Conservation (phyloP, 1,140 invertebrate species). For the Batillaria attramentaria region DNA sequence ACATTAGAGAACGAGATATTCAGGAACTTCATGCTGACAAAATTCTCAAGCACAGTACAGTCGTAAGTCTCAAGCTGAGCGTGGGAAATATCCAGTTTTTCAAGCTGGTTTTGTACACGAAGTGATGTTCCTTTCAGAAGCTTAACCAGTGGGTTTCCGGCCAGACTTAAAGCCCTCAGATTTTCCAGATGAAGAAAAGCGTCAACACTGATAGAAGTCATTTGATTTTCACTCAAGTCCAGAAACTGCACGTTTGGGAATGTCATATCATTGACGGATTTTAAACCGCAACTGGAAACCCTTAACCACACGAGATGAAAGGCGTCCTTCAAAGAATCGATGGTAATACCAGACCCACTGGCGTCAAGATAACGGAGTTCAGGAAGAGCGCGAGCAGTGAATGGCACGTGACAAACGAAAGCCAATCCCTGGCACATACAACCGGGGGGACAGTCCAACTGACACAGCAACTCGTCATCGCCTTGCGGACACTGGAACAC, state of each 20-base stretch:
- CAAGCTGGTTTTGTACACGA: not conserved
- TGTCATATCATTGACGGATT: not conserved
- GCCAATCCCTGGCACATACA: constrained; percentile 24
- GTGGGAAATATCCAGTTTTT: not conserved
- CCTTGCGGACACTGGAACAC: constrained; percentile 27
- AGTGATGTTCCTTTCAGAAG: not conserved
- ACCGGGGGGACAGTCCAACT: constrained; percentile 41
- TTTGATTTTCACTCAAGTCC: constrained; percentile 32
- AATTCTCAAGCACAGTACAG: constrained; percentile 5
- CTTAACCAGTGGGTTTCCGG: not conserved
- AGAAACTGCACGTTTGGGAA: not conserved
- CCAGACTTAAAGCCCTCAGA: constrained; percentile 18
- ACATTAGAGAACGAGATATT: not conserved
- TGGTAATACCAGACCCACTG: not conserved
- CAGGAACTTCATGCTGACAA: constrained; percentile 1
- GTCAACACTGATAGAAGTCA: not conserved
- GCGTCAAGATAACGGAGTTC: not conserved
- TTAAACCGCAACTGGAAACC: constrained; percentile 1
- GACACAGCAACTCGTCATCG: constrained; percentile 36
- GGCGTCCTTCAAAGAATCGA: not conserved
- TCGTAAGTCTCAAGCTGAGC: constrained; percentile 1
- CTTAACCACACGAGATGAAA: not conserved
- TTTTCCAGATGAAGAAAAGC: constrained; percentile 20
- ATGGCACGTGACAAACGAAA: not conserved
- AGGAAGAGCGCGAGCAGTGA: not conserved